A percentile compares a stretch with the other conserved stretches of the same genome.
Conservation (phyloP, 1,140 invertebrate genomes). For the Acyrthosiphon pisum region DNA sequence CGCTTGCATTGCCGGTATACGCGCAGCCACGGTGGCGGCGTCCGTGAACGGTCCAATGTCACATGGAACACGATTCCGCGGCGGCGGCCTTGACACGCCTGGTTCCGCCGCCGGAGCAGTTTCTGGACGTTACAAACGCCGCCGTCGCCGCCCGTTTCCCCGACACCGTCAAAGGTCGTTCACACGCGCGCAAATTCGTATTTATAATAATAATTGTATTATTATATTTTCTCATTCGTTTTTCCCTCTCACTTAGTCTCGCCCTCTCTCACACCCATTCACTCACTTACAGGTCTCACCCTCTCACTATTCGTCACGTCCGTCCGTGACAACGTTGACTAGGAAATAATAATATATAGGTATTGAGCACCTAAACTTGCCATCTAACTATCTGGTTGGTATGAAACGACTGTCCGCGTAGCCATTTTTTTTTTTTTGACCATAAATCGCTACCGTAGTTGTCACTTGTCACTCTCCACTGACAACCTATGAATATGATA, state of each 20-base stretch:
- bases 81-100: conserved; percentile 53
- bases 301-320: too few relatives aligned
- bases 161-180: conserved; percentile 29
- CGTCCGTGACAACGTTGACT: neutral
- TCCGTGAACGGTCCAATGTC: conserved; percentile 55
- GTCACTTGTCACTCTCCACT: too few relatives aligned
- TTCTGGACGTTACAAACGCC: neutral
- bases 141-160: neutral
- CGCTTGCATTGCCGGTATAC: conserved; percentile 42
- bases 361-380: neutral
- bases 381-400: too few relatives aligned
- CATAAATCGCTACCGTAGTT: neutral
- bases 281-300: too few relatives aligned
- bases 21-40: neutral
- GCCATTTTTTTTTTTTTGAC: neutral
- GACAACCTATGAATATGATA: too few relatives aligned
- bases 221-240: neutral
- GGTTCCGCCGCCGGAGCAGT: neutral
- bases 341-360: neutral
- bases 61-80: conserved; percentile 40
- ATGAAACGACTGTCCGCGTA: neutral
- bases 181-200: neutral
- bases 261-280: too few relatives aligned
- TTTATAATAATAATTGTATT: neutral
- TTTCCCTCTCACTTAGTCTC: neutral